Evolutionary conservation across 2,113 vertebrate species (phyloP).

Genomic region (Labeo rohita): DNA sequence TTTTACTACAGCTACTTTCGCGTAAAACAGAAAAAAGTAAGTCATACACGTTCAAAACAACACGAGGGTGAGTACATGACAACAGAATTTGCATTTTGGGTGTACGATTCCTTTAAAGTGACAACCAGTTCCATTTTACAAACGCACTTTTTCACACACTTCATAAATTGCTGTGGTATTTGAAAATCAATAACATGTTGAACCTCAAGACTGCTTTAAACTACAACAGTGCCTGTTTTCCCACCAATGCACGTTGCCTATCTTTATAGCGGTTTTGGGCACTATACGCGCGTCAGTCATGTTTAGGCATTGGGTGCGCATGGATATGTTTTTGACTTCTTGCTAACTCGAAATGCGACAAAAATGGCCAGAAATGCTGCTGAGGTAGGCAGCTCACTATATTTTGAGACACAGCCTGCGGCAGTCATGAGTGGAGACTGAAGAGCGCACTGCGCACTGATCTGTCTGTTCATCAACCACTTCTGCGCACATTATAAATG

Average conservation of each 20-base stretch:
- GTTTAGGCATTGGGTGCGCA: background rate
- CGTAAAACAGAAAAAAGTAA: background rate
- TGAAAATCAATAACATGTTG: background rate
- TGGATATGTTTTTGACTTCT: background rate
- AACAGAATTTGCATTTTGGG: background rate
- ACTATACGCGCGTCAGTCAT: background rate
- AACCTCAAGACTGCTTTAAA: background rate
- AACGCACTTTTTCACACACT: background rate
- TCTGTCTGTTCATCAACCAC: constrained; percentile 17
- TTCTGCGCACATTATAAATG: background rate
- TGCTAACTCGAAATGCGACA: background rate
- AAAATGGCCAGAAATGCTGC: background rate
- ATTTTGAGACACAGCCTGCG: constrained; percentile 14
- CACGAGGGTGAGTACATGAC: background rate
- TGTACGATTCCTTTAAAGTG: constrained; percentile 14
- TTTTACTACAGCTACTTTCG: background rate
- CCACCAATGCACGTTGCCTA: background rate
- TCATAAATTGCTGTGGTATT: background rate
- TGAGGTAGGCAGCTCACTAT: background rate
- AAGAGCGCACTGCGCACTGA: constrained; percentile 36
- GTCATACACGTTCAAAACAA: background rate
- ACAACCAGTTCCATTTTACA: background rate
- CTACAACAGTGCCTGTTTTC: background rate
- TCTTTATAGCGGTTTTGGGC: too few relatives aligned
- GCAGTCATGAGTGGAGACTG: constrained; percentile 14